Conservation (phyloP, 1,140 invertebrate species). For the Drosophila pseudoobscura region DNA sequence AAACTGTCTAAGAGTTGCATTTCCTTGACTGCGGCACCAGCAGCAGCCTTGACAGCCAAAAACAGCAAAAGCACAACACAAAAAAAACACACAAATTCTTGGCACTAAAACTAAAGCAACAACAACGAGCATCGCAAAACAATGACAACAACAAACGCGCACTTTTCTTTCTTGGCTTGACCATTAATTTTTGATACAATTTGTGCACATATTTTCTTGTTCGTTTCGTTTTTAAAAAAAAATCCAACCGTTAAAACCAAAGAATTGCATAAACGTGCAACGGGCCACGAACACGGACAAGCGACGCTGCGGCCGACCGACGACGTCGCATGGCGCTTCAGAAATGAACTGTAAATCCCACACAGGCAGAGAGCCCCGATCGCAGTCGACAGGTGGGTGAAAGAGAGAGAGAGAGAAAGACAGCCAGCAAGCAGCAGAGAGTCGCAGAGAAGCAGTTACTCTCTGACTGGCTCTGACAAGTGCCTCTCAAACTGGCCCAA, state of each 20-base stretch:
- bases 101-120: constrained; percentile 5
- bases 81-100: background rate
- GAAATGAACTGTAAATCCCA: no score
- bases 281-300: constrained; percentile 1
- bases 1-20: background rate
- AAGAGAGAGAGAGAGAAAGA: constrained; percentile 7
- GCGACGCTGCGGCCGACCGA: constrained; percentile 15
- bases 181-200: constrained; percentile 6
- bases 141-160: constrained; percentile 31
- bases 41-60: constrained; percentile 1
- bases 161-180: no score
- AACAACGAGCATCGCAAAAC: constrained; percentile 16
- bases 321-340: constrained; percentile 13
- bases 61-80: constrained; percentile 5
- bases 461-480: constrained; percentile 9
- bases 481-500: constrained; percentile 41
- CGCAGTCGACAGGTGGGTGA: constrained; percentile 3
- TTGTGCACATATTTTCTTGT: background rate
- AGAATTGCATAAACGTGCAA: constrained; percentile 9
- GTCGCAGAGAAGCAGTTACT: no score
- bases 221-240: background rate
- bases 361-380: background rate
- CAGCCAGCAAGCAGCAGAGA: constrained; percentile 2
- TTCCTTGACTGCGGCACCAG: constrained; percentile 13
- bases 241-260: constrained; percentile 11